phyloP scores from a whole-genome alignment of 2,888 invertebrate species.

The Nephrotoma guestfalica region DNA sequence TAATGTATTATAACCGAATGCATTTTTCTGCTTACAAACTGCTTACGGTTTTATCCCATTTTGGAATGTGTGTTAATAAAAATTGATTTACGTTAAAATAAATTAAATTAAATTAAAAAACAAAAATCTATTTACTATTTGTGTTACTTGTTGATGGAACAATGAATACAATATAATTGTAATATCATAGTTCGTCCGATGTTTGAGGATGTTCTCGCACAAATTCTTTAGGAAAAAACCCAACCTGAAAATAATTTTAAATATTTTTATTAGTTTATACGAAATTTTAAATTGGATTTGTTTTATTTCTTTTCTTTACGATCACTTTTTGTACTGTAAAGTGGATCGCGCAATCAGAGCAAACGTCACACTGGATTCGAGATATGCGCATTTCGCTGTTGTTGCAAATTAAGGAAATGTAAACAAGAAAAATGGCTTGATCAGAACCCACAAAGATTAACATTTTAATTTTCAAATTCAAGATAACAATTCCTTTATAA shows the following conservation, averaged over 20 bases:
- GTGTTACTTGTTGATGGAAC: constrained; percentile 3
- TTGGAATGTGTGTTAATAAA: neutral
- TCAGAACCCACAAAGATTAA: no score
- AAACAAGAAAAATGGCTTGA: no score
- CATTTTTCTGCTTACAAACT: neutral
- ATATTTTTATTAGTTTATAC: no score
- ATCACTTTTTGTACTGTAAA: no score
- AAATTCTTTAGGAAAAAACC: constrained; percentile 70
- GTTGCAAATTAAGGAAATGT: no score
- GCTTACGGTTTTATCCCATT: neutral
- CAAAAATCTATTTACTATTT: neutral
- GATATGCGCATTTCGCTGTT: no score
- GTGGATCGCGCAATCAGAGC: no score
- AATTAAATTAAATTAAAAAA: neutral
- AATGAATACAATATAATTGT: constrained; percentile 21
- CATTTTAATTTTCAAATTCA: no score
- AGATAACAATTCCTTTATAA: no score
- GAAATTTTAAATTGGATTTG: no score
- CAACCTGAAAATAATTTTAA: constrained; percentile 34
- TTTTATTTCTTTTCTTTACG: no score
- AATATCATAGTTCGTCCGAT: constrained; percentile 32
- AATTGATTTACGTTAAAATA: neutral
- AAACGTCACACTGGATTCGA: no score
- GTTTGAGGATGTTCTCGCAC: constrained; percentile 44
- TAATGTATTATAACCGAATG: neutral